A percentile compares a stretch with the other conserved stretches of the same genome.
Evolutionary conservation across 2,113 vertebrate species (phyloP).

Genomic region (Rousettus leschenaultii): DNA sequence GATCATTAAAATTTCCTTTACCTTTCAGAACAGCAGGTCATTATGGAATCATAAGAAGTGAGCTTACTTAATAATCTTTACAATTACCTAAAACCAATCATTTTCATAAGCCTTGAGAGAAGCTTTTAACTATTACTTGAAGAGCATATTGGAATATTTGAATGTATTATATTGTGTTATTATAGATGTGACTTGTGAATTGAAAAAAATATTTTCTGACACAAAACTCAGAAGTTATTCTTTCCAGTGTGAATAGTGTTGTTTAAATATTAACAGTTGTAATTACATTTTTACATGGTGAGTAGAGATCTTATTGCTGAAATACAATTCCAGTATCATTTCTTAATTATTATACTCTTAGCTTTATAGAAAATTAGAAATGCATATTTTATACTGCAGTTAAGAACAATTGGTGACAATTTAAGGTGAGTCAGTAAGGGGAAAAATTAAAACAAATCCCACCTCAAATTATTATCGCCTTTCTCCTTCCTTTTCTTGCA

Average conservation of each 20-base stretch:
- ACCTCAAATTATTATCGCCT: constrained; percentile 73
- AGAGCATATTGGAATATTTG: constrained; percentile 69
- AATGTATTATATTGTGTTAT: constrained; percentile 72
- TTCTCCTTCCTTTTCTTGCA: constrained; percentile 78
- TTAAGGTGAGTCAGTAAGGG: constrained; percentile 57
- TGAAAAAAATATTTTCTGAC: constrained; percentile 65
- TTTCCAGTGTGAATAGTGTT: constrained; percentile 71
- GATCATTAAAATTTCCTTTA: constrained; percentile 82
- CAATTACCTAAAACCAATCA: constrained; percentile 81
- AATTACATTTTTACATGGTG: constrained; percentile 38
- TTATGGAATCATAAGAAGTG: constrained; percentile 81
- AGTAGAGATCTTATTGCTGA: constrained; percentile 61
- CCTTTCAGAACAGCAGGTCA: constrained; percentile 77
- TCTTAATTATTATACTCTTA: constrained; percentile 74
- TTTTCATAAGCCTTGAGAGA: constrained; percentile 80
- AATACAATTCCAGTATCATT: constrained; percentile 76
- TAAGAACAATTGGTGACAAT: constrained; percentile 72
- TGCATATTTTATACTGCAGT: constrained; percentile 61
- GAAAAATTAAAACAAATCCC: constrained; percentile 78
- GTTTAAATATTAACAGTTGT: constrained; percentile 49
- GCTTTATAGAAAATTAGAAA: constrained; percentile 70
- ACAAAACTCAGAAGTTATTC: constrained; percentile 66
- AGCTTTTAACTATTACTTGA: constrained; percentile 73
- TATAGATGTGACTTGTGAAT: constrained; percentile 78
- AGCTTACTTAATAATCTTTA: constrained; percentile 80